Conservation (phyloP, 1,140 invertebrate genomes). For the Lucilia cuprina region DNA sequence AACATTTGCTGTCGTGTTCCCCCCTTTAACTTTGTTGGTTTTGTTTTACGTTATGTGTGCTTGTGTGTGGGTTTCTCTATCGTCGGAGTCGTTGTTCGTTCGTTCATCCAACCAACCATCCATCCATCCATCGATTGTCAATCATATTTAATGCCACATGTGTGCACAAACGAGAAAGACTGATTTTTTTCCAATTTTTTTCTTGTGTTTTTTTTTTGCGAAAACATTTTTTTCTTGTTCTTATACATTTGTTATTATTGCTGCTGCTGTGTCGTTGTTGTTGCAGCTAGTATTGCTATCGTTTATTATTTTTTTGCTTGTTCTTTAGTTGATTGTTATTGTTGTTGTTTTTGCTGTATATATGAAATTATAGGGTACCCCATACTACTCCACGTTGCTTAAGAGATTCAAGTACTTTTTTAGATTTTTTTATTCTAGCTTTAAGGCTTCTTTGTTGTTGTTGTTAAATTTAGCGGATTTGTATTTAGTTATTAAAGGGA, state of each 20-base stretch:
- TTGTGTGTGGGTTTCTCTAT: background rate
- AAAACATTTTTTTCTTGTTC: slow-evolving; percentile 16
- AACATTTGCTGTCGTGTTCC: background rate
- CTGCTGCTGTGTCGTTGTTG: background rate
- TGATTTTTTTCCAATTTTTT: slow-evolving; percentile 30
- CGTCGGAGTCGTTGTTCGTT: slow-evolving; percentile 21
- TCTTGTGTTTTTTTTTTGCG: background rate
- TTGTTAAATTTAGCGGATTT: background rate
- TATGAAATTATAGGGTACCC: background rate
- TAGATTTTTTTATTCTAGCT: background rate
- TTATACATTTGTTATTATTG: slow-evolving; percentile 6
- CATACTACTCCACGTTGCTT: background rate
- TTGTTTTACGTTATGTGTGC: background rate
- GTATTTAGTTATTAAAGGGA: too few relatives aligned
- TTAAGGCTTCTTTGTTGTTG: background rate
- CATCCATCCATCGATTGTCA: slow-evolving; percentile 52
- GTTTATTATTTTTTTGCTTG: background rate
- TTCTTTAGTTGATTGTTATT: background rate
- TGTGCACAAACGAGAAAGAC: slow-evolving; percentile 46
- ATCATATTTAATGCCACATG: slow-evolving; percentile 46
- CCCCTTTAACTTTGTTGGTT: background rate
- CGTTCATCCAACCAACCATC: slow-evolving; percentile 29
- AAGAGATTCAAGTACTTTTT: background rate
- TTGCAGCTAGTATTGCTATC: background rate
- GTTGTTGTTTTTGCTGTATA: background rate